Percentiles rank a stretch among this genome's conserved stretches.
phyloP scores from a whole-genome alignment of 2,797 vertebrate species.

The Coluber constrictor region DNA sequence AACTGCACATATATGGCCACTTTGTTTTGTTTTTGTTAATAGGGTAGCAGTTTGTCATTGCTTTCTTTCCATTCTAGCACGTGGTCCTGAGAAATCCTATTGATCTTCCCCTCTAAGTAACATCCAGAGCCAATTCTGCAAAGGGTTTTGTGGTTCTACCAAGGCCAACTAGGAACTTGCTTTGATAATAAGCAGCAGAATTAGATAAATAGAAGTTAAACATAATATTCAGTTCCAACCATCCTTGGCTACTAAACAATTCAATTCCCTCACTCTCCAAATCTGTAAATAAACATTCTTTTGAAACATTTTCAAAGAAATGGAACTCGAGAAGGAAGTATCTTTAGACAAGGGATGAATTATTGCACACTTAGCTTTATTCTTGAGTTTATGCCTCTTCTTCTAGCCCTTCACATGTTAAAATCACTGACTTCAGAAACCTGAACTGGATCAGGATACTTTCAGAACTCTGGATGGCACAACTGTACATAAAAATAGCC shows the following conservation, averaged over 20 bases:
- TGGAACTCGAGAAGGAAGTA: too few relatives aligned
- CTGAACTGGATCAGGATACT: not conserved
- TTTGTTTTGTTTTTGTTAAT: not conserved
- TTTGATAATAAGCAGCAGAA: not conserved
- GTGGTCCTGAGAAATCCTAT: not conserved
- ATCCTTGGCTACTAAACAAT: not conserved
- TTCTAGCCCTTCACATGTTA: not conserved
- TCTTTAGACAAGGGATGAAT: not conserved
- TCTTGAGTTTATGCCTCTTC: not conserved
- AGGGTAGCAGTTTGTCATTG: not conserved
- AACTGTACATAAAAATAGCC: not conserved
- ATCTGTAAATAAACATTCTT: not conserved
- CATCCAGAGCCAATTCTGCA: not conserved
- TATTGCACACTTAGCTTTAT: too few relatives aligned
- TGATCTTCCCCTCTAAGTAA: not conserved
- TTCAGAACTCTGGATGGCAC: not conserved
- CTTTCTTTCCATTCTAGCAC: not conserved
- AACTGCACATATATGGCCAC: not conserved
- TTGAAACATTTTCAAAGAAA: not conserved
- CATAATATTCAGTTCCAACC: not conserved
- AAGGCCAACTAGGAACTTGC: not conserved
- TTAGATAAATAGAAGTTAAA: not conserved
- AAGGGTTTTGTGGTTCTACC: not conserved
- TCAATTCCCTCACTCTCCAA: not conserved
- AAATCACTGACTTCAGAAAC: not conserved